Evolutionary conservation across 2,797 vertebrate genomes (phyloP).

Genomic region (Agapornis canus): DNA sequence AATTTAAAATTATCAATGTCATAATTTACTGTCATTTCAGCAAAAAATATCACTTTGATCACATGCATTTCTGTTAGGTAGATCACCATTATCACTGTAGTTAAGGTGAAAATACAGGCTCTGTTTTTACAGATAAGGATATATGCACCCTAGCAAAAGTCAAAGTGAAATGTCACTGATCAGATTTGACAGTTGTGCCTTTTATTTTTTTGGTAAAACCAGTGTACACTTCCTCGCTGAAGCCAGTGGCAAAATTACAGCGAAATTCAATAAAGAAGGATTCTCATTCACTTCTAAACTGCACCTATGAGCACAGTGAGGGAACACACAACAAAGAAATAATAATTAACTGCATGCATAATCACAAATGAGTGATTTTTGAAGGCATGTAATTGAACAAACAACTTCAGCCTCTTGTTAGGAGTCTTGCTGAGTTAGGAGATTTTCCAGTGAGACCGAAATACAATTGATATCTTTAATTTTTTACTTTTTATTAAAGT

Average conservation of each 20-base stretch:
- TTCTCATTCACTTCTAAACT: neutral
- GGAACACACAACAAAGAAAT: neutral
- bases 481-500: neutral
- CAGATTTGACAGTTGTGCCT: neutral
- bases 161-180: neutral
- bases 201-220: neutral
- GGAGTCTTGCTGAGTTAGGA: neutral
- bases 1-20: neutral
- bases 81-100: neutral
- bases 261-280: neutral
- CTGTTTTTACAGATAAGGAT: neutral
- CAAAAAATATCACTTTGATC: neutral
- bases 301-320: neutral
- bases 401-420: neutral
- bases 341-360: neutral
- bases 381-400: neutral
- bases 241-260: neutral
- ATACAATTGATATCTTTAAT: neutral
- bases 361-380: neutral
- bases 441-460: neutral
- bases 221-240: neutral
- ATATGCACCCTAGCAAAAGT: neutral
- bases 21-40: neutral
- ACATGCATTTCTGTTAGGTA: neutral
- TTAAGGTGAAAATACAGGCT: neutral